A percentile compares a stretch with the other conserved stretches of the same genome.
These are phyloP conservation scores for Neomicropteryx cornuta DNA, from an alignment of 1,140 invertebrate species.

Conservation along the genomic window DNA sequence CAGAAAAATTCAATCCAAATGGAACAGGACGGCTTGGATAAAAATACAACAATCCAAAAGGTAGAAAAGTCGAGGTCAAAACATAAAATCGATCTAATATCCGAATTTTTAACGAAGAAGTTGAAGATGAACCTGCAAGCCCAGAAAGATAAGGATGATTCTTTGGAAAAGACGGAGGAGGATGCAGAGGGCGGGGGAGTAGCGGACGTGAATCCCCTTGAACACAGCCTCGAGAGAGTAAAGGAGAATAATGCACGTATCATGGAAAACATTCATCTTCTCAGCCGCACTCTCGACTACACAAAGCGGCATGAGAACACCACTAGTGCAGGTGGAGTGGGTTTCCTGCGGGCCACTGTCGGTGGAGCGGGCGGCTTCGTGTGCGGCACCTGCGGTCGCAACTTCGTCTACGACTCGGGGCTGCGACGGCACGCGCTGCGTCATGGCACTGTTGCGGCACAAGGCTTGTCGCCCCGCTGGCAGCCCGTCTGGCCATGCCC, in stretches of 20 bases:
- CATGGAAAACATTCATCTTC: constrained; percentile 34
- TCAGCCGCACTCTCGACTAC: constrained; percentile 32
- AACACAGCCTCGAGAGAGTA: constrained; percentile 32
- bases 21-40: not conserved
- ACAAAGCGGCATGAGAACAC: constrained; percentile 31
- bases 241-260: constrained; percentile 34
- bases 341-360: not conserved
- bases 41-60: not conserved
- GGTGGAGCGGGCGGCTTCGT: constrained; percentile 17
- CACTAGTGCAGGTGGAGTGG: constrained; percentile 4
- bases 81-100: constrained; percentile 9
- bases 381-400: constrained; percentile 28
- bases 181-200: not conserved
- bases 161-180: not conserved
- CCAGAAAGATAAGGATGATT: not conserved
- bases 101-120: constrained; percentile 8
- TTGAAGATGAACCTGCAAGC: constrained; percentile 7
- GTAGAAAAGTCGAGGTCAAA: constrained; percentile 4
- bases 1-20: constrained; percentile 1
- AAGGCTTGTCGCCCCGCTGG: constrained; percentile 24
- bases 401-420: constrained; percentile 32
- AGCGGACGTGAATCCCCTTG: constrained; percentile 21
- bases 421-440: constrained; percentile 24
- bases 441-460: constrained; percentile 22
- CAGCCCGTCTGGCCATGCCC: constrained; percentile 35